Conservation (phyloP, 30 jellyfish, hydroid and myxozoan genomes). For the Phacellophora camtschatica region DNA sequence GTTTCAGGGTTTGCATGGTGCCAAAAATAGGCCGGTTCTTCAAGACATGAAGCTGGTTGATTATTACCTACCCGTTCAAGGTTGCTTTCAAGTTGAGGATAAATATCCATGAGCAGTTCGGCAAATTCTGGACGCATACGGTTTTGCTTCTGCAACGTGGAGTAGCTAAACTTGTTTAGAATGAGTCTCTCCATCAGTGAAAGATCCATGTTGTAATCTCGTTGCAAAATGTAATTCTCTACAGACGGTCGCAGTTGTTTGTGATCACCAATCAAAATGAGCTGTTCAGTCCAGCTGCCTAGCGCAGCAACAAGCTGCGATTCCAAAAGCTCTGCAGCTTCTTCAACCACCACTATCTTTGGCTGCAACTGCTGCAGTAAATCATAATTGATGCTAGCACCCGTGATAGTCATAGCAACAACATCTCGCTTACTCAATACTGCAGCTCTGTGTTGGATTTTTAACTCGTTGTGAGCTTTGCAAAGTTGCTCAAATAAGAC, state of each 20-base stretch:
- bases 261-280: constrained; percentile 80
- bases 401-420: constrained; percentile 74
- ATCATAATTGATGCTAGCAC: constrained; percentile 63
- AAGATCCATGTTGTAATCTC: constrained; percentile 59
- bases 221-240: constrained; percentile 34
- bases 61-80: constrained; percentile 29
- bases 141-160: constrained; percentile 45
- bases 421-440: constrained; percentile 8
- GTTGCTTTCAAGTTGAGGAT: constrained; percentile 52
- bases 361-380: constrained; percentile 54
- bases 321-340: constrained; percentile 82
- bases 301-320: constrained; percentile 71
- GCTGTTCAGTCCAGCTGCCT: constrained; percentile 61
- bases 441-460: constrained; percentile 41
- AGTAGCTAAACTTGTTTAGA: constrained; percentile 5
- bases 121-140: constrained; percentile 79
- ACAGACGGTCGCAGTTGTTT: constrained; percentile 73
- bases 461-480: constrained; percentile 4
- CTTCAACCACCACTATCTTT: constrained; percentile 66
- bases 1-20: constrained; percentile 39
- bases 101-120: constrained; percentile 53
- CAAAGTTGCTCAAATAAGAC: constrained; percentile 5
- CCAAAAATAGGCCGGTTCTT: constrained; percentile 46
- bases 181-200: constrained; percentile 82
- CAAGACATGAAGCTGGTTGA: constrained; percentile 40